phyloP scores from a whole-genome alignment of 2,888 invertebrate species.

The Parochlus steinenii region DNA sequence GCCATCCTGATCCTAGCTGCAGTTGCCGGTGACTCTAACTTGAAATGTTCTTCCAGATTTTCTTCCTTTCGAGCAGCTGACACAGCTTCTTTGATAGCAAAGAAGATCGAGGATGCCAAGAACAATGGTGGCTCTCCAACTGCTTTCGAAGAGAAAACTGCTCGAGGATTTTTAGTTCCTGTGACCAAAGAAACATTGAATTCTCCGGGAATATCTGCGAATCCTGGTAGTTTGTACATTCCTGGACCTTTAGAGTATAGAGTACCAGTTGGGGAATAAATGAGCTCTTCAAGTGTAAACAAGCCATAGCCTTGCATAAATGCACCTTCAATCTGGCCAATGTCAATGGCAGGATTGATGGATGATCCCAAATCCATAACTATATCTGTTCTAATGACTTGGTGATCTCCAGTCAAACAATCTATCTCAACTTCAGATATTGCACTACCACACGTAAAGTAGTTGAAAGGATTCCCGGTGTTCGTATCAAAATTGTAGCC shows the following conservation, averaged over 20 bases:
- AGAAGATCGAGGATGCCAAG: slow-evolving; percentile 71
- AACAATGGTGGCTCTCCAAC: slow-evolving; percentile 93
- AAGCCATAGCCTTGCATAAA: slow-evolving; percentile 91
- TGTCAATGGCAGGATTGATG: slow-evolving; percentile 90
- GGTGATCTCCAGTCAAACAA: slow-evolving; percentile 86
- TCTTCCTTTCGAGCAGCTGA: slow-evolving; percentile 57
- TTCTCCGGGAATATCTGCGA: slow-evolving; percentile 77
- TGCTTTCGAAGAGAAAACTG: slow-evolving; percentile 92
- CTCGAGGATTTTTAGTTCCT: slow-evolving; percentile 76
- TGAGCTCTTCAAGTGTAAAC: slow-evolving; percentile 77
- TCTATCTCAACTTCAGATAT: slow-evolving; percentile 85
- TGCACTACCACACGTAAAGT: slow-evolving; percentile 74
- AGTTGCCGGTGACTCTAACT: slow-evolving; percentile 71
- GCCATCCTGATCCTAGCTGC: slow-evolving; percentile 78
- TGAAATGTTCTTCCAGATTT: slow-evolving; percentile 41
- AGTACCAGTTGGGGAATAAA: slow-evolving; percentile 69
- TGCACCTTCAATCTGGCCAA: slow-evolving; percentile 91
- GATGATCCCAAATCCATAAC: slow-evolving; percentile 95
- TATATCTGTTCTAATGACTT: slow-evolving; percentile 74
- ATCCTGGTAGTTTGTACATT: slow-evolving; percentile 85
- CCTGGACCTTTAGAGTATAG: slow-evolving; percentile 80
- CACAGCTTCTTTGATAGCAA: slow-evolving; percentile 81
- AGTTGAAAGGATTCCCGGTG: slow-evolving; percentile 58
- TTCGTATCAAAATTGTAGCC: slow-evolving; percentile 54
- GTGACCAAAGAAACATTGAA: slow-evolving; percentile 86